Evolutionary conservation across 2,888 invertebrate genomes (phyloP), one percentile per base, ranked within the genome.

Genomic region (Ischnus inquisitorius): DNA sequence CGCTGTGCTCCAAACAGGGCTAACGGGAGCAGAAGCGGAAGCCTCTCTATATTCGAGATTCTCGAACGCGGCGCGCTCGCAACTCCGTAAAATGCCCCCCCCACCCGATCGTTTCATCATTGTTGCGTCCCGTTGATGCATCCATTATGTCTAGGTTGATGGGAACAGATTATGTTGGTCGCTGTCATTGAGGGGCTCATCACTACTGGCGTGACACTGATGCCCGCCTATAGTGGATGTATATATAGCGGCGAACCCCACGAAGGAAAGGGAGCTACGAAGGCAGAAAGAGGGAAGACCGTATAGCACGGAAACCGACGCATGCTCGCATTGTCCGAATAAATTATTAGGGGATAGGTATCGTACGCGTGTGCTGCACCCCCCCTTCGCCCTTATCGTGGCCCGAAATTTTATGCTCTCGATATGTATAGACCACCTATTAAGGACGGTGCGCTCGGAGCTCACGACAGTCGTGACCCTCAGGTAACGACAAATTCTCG

Each of bases 101-200:
- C 64, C 83, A 48, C 78, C 78, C 64, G 82, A 68, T 65, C 82
- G 0, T 34, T 34, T 8, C 34, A 34, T 82, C 88, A 90, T 91
- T 91, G 91, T 91, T 88, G 85, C 80, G 69, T 87, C 88, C 89
- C 88, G 89, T 88, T 89, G 90, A 89, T 87, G 90, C 90, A 88
- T 90, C 92, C 90, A 92, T 92, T 92, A 92, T 92, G 92, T 91
- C 91, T 89, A 85, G 89, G 87, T 89, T 89, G 92, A 92, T 92
- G 92, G 92, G 92, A 92, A 92, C 91, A 92, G 92, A 92, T 92
- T 92, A 92, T 90, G 91, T 90, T 89, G 90, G 91, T 91, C 89
- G 90, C 90, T 92, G 92, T 92, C 92, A 92, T 90, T 90, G 91
- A 91, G 87, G 90, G 91, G 89, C 89, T 91, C 90, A 91, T 92